Percentiles rank a stretch among this genome's conserved stretches.
Evolutionary conservation across 2,888 invertebrate genomes (phyloP).

Genomic region (Epiblema foenella): DNA sequence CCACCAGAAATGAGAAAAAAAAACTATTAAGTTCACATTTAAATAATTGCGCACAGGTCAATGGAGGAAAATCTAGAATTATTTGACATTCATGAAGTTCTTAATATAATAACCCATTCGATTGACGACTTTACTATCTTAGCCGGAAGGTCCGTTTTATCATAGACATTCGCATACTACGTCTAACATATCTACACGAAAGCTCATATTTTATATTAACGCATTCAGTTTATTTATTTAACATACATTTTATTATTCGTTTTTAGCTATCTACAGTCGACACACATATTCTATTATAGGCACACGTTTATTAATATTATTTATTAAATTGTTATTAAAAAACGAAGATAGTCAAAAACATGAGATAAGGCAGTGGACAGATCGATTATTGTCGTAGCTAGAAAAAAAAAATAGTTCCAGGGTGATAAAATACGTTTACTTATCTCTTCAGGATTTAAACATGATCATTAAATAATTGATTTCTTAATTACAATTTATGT

Average conservation of each 20-base stretch:
- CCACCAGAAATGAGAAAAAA: no score
- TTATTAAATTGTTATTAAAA: conserved; percentile 30
- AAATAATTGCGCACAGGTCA: no score
- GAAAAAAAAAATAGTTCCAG: conserved; percentile 1
- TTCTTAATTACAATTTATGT: no score
- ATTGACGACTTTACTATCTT: no score
- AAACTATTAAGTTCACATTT: no score
- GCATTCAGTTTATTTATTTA: conserved; percentile 64
- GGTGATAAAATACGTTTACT: neutral
- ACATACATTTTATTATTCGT: conserved; percentile 60
- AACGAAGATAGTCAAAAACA: conserved; percentile 27
- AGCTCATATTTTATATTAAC: conserved; percentile 70
- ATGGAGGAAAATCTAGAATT: no score
- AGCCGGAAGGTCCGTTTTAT: neutral
- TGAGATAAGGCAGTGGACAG: conserved; percentile 51
- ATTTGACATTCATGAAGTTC: no score
- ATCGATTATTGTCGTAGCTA: conserved; percentile 49
- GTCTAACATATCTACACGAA: conserved; percentile 57
- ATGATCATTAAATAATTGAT: no score
- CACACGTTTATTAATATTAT: conserved; percentile 73
- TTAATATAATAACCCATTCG: no score
- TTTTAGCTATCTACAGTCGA: conserved; percentile 64
- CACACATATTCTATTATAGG: conserved; percentile 74
- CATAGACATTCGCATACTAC: conserved; percentile 24
- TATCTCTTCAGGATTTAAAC: neutral